phyloP scores from a whole-genome alignment of 2,113 vertebrate species.

The Ciconia boyciana region DNA sequence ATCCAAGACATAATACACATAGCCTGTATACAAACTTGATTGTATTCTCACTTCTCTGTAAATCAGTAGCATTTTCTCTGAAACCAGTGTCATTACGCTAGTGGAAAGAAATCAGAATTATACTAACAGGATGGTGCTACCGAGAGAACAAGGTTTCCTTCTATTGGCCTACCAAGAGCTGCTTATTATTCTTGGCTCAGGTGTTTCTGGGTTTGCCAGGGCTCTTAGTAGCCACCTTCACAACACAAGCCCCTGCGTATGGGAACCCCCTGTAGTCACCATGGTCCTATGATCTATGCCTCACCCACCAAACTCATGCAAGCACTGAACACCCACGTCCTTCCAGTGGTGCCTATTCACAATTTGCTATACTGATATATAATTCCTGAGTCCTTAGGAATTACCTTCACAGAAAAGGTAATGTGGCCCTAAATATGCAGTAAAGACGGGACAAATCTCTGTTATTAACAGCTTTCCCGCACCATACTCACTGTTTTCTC shows the following conservation, averaged over 20 bases:
- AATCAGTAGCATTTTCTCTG: background rate
- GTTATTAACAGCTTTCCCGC: background rate
- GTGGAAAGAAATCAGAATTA: constrained; percentile 8
- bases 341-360: background rate
- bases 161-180: background rate
- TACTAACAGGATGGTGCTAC: background rate
- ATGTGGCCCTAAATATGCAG: background rate
- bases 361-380: background rate
- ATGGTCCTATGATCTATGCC: background rate
- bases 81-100: background rate
- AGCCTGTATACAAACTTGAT: background rate
- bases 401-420: background rate
- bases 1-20: background rate
- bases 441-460: background rate
- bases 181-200: background rate
- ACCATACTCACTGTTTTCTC: background rate
- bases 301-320: background rate
- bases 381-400: background rate
- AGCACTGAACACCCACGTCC: background rate
- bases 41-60: background rate
- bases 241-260: accelerated
- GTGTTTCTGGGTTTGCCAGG: background rate
- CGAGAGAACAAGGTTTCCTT: background rate
- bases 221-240: background rate
- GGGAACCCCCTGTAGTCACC: accelerated